Evolutionary conservation across 2,113 vertebrate species (phyloP).

Genomic region (Erythrolamprus reginae): DNA sequence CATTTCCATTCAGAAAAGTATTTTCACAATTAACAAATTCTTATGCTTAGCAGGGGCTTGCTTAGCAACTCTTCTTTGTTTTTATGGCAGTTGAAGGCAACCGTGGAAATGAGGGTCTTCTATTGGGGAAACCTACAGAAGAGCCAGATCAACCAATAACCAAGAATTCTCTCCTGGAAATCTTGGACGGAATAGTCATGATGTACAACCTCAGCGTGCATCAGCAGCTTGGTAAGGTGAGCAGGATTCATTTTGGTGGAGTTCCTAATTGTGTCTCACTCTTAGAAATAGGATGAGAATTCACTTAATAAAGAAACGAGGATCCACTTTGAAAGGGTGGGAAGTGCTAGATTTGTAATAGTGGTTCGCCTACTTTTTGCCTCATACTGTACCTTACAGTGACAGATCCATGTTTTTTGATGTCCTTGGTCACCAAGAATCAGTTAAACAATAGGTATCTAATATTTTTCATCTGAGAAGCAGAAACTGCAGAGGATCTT

Average conservation of each 20-base stretch:
- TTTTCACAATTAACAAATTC: not conserved
- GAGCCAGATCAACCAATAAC: conserved; percentile 85
- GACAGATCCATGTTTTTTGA: not conserved
- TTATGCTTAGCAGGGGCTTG: not conserved
- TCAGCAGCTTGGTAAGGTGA: conserved; percentile 96
- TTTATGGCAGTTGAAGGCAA: conserved; percentile 84
- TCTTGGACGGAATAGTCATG: conserved; percentile 92
- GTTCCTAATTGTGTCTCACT: not conserved
- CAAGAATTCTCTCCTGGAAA: conserved; percentile 92
- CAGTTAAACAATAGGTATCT: not conserved
- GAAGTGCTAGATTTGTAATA: not conserved
- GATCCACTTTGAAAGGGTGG: not conserved
- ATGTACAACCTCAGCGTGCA: conserved; percentile 98
- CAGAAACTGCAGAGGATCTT: not conserved
- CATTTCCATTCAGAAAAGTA: not conserved
- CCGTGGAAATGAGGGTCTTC: conserved; percentile 88
- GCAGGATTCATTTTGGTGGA: not conserved
- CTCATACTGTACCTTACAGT: not conserved
- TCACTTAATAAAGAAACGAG: not conserved
- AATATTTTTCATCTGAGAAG: not conserved
- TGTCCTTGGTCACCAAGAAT: not conserved
- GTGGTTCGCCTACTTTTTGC: not conserved
- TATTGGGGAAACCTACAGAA: conserved; percentile 88
- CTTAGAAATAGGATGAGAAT: not conserved
- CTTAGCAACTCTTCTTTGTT: conserved; percentile 26